Conservation (phyloP, 2,797 vertebrate species). For the Melanotaenia boesemani region DNA sequence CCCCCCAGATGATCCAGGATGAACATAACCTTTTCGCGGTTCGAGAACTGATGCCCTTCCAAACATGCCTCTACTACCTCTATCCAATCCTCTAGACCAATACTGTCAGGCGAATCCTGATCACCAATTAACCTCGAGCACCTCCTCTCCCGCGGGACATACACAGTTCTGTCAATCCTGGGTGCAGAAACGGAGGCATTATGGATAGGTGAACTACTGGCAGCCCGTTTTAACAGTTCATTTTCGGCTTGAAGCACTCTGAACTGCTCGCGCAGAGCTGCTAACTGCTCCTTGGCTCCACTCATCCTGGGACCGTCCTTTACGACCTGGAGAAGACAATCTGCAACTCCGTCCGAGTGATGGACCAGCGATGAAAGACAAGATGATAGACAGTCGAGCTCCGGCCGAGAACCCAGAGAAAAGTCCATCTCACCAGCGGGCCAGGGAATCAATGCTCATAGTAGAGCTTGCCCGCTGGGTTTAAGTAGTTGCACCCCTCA, state of each 20-base stretch:
- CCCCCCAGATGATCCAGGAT: background rate
- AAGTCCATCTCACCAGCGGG: no score
- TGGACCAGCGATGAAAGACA: background rate
- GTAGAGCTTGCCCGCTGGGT: no score
- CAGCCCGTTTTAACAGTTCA: no score
- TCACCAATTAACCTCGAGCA: background rate
- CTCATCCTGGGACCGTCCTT: background rate
- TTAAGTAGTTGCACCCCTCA: no score
- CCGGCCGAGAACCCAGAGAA: no score
- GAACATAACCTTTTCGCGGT: background rate
- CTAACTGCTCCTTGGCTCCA: background rate
- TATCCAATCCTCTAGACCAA: background rate
- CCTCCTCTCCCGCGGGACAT: background rate
- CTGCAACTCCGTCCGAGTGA: no score
- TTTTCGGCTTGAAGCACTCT: no score
- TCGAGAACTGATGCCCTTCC: background rate
- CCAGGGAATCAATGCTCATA: no score
- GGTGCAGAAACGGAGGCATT: no score
- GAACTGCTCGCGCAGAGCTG: background rate
- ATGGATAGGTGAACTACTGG: no score
- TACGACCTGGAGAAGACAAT: background rate
- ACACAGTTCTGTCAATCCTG: background rate
- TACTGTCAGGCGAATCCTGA: background rate
- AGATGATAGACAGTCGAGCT: no score
- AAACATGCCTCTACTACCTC: background rate